Evolutionary conservation across 2,888 invertebrate species (phyloP).

Genomic region (Dasysyrphus tricinctus): DNA sequence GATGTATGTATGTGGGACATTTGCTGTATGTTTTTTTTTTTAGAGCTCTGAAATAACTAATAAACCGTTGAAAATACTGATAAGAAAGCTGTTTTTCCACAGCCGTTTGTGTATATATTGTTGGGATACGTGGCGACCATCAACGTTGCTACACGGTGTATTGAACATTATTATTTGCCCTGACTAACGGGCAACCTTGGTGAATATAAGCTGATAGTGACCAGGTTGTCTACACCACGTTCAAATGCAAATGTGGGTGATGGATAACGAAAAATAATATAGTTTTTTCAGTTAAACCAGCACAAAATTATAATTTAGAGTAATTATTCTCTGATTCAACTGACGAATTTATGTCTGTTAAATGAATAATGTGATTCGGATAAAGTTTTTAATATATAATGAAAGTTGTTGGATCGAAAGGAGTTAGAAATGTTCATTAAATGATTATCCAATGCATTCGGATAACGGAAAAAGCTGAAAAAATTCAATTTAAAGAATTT

Average conservation of each 20-base stretch:
- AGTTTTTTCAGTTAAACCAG: background rate
- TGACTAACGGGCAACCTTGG: conserved; percentile 64
- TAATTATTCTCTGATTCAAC: background rate
- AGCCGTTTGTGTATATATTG: background rate
- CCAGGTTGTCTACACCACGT: conserved; percentile 45
- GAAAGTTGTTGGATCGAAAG: background rate
- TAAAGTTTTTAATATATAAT: background rate
- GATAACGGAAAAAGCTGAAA: background rate
- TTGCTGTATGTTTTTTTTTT: conserved; percentile 26
- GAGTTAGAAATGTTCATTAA: too few species aligned
- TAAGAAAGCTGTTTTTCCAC: conserved; percentile 52
- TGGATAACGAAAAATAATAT: conserved; percentile 29
- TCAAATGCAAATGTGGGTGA: conserved; percentile 59
- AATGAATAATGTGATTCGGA: background rate
- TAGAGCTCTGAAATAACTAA: conserved; percentile 55
- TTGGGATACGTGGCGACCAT: conserved; percentile 52
- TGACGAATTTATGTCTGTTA: background rate
- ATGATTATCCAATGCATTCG: background rate
- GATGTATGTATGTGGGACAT: conserved; percentile 57
- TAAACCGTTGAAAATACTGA: conserved; percentile 71
- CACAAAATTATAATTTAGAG: background rate
- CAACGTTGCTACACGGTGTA: conserved; percentile 37
- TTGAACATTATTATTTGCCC: conserved; percentile 58
- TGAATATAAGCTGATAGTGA: conserved; percentile 61
- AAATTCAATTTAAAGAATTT: background rate